Evolutionary conservation across 2,888 invertebrate genomes (phyloP), one percentile per base, ranked within the genome.

Genomic region (Platycheirus rosarum): DNA sequence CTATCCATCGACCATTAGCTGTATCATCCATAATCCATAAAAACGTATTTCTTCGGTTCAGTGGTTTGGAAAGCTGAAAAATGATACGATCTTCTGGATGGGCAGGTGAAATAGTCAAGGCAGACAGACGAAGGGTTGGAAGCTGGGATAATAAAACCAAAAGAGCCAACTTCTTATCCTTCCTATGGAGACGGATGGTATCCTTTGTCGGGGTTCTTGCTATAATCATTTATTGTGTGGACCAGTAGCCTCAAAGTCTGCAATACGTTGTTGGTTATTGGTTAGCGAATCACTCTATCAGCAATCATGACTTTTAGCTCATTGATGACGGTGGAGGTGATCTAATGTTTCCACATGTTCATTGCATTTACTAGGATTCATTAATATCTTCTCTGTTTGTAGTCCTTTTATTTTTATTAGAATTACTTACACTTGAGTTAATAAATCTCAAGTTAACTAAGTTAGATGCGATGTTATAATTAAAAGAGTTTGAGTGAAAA

Each of bases 21-120:
- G n/a, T n/a, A 69, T 46, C 63, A 32, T 75, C 74, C 69, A 75
- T 65, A 75, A 75, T 75, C 79, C 75, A 69, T 80, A 65, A 75
- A 75, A 80, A 80, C 75, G 75, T 75, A 75, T 80, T 60, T 44
- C 57, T 70, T 75, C 79, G 46, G 79, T 55, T 75, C 79, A 65
- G 35, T 75, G 79, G 63, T 14, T 80, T 60, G 79, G 79, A 80
- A 80, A 75, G 69, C 79, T 80, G 79, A 80, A 80, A 80, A 70
- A 75, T 80, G 79, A 80, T 80, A 80, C 57, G 49, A 75, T 80
- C 79, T 65, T 57, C 32, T 37, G 13, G 37, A 18, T 26, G 14
- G 35, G 49, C 71, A 75, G 75, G 79, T 75, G 69, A 70, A 65
- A 46, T 80, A 80, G 75, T 74, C 63, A 75, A 75, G 53, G 13